phyloP scores from a whole-genome alignment of 2,113 vertebrate genomes.

The Neotragus pygmaeus region DNA sequence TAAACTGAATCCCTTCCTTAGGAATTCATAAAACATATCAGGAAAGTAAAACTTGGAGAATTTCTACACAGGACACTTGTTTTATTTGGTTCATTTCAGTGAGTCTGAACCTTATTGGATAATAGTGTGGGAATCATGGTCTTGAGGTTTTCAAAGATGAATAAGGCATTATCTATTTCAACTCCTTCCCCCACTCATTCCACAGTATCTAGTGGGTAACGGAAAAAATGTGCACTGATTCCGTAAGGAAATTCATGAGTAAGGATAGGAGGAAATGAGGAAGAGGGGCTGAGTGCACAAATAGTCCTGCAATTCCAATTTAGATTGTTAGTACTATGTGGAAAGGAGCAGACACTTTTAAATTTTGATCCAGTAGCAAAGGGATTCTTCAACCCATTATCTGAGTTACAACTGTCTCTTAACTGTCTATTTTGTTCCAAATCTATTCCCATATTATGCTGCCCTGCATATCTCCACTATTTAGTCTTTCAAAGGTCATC shows the following conservation, averaged over 20 bases:
- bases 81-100: not conserved
- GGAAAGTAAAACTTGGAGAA: not conserved
- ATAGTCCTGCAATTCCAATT: not conserved
- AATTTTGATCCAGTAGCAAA: not conserved
- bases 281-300: not conserved
- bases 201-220: not conserved
- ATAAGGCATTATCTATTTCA: not conserved
- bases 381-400: not conserved
- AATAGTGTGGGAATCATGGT: not conserved
- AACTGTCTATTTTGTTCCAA: not conserved
- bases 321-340: not conserved
- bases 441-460: not conserved
- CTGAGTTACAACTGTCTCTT: not conserved
- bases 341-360: not conserved
- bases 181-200: accelerated
- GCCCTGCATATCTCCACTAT: not conserved
- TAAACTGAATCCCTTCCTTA: not conserved
- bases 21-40: not conserved
- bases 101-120: not conserved
- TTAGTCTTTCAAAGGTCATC: not conserved
- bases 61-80: not conserved
- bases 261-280: not conserved
- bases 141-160: not conserved
- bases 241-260: not conserved
- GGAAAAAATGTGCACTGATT: not conserved